These are phyloP conservation scores for Thaumetopoea pityocampa DNA, from an alignment of 1,140 invertebrate genomes.

Conservation along the genomic window DNA sequence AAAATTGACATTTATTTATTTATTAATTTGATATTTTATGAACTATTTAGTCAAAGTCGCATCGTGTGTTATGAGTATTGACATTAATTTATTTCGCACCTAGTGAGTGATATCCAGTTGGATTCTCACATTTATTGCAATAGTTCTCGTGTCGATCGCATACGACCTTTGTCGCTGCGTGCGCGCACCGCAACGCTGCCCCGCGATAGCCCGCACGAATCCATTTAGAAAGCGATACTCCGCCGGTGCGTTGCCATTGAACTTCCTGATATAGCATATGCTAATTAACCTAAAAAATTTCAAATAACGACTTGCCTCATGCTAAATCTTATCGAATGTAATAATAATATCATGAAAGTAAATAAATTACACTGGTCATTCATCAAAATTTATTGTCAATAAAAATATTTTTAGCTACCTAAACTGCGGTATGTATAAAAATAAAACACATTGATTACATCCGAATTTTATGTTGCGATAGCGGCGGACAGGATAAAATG, in stretches of 20 bases:
- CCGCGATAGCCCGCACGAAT: slow-evolving; percentile 51
- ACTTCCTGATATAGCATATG: slow-evolving; percentile 33
- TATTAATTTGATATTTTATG: no score
- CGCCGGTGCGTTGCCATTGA: slow-evolving; percentile 40
- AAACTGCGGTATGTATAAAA: slow-evolving; percentile 16
- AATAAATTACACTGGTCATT: slow-evolving; percentile 16
- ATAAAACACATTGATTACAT: slow-evolving; percentile 19
- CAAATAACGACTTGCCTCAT: slow-evolving; percentile 5
- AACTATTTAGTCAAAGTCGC: no score
- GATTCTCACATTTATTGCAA: slow-evolving; percentile 14
- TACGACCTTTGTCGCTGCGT: slow-evolving; percentile 45
- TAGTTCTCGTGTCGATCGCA: slow-evolving; percentile 22
- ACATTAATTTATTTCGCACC: slow-evolving; percentile 24
- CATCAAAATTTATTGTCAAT: slow-evolving; percentile 16
- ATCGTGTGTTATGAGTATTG: not conserved
- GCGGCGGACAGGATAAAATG: not conserved
- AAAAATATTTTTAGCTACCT: slow-evolving; percentile 19
- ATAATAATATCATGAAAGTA: slow-evolving; percentile 7
- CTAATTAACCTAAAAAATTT: slow-evolving; percentile 12
- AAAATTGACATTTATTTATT: no score
- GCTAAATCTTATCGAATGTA: no score
- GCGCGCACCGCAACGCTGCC: slow-evolving; percentile 32
- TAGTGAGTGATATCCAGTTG: slow-evolving; percentile 36
- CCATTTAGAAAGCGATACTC: slow-evolving; percentile 38
- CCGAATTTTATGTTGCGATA: not conserved